These are phyloP conservation scores for Tupiocoris notatus DNA, from an alignment of 2,888 invertebrate genomes.

Conservation along the genomic window DNA sequence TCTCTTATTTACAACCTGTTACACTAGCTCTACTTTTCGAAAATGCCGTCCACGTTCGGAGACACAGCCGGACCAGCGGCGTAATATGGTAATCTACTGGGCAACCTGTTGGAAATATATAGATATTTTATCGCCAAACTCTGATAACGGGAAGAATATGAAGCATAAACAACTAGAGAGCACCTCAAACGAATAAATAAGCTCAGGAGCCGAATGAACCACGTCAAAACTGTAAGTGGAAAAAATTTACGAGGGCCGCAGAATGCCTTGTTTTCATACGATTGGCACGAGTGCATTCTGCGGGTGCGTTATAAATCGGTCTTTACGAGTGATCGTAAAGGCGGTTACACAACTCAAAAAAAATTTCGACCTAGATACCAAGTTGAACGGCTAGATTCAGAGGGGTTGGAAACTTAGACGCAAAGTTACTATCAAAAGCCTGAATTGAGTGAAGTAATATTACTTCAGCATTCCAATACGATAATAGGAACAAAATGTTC, in stretches of 20 bases:
- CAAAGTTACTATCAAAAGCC: too few species aligned
- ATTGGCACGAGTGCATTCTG: not conserved
- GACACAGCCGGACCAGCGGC: too few species aligned
- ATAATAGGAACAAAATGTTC: too few species aligned
- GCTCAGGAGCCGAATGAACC: not conserved
- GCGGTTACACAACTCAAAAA: not conserved
- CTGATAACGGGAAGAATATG: not conserved
- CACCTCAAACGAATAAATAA: not conserved
- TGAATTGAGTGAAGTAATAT: too few species aligned
- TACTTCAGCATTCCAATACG: too few species aligned
- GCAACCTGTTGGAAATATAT: too few species aligned
- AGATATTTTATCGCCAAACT: not conserved
- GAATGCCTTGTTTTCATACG: not conserved
- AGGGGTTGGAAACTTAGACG: too few species aligned
- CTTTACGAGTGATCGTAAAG: not conserved
- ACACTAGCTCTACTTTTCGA: too few species aligned
- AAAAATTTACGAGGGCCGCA: not conserved
- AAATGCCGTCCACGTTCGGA: too few species aligned
- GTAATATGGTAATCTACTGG: too few species aligned
- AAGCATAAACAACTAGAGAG: not conserved
- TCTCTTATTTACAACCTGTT: too few species aligned
- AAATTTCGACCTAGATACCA: not conserved
- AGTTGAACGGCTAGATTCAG: too few species aligned
- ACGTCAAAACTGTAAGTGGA: not conserved
- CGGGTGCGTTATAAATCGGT: not conserved